Conservation (phyloP, 2,888 invertebrate genomes). For the Trissolcus brochymenae region DNA sequence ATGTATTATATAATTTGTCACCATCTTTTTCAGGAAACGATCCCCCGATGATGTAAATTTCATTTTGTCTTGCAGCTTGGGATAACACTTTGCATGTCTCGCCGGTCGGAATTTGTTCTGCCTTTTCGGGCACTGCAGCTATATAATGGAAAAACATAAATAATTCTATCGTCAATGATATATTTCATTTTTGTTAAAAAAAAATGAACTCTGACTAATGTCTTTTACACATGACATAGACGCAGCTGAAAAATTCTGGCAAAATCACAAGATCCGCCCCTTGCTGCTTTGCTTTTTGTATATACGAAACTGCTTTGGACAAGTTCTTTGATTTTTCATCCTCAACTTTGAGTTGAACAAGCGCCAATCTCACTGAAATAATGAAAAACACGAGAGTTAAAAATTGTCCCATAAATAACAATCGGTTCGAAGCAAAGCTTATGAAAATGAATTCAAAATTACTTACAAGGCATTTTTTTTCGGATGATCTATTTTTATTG, state of each 20-base stretch:
- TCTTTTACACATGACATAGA: constrained; percentile 87
- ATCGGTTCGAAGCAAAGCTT: not conserved
- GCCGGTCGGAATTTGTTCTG: constrained; percentile 89
- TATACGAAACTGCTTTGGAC: constrained; percentile 83
- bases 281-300: constrained; percentile 83
- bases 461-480: not conserved
- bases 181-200: too few relatives aligned
- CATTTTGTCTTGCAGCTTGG: constrained; percentile 84
- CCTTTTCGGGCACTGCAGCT: constrained; percentile 89
- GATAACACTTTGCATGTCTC: constrained; percentile 85
- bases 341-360: constrained; percentile 88
- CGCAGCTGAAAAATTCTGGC: constrained; percentile 96
- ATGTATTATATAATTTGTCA: constrained; percentile 88
- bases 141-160: constrained; percentile 50
- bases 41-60: constrained; percentile 91
- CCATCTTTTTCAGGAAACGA: constrained; percentile 89
- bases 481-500: too few relatives aligned
- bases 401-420: not conserved
- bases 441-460: not conserved
- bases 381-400: not conserved
- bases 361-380: constrained; percentile 80
- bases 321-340: constrained; percentile 87
- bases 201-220: too few relatives aligned
- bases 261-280: constrained; percentile 82
- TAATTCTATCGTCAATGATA: too few relatives aligned